Evolutionary conservation across 2,797 vertebrate species (phyloP), one percentile per base, ranked within the genome.

Genomic region (Chaenodraco wilsoni): DNA sequence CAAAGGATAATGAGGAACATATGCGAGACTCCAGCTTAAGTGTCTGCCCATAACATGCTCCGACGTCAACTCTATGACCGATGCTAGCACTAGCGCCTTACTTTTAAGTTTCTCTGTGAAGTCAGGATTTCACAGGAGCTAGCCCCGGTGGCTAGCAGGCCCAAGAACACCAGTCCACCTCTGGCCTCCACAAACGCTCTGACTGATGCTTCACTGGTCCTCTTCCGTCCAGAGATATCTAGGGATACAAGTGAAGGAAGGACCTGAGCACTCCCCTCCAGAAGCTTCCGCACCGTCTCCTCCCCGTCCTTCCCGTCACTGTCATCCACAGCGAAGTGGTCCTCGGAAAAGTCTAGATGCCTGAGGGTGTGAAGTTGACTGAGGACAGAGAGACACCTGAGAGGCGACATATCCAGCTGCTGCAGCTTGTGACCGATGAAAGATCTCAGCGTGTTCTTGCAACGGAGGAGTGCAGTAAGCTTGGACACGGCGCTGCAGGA

Each of bases 291-390:
- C 63, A 96, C 95, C 74, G 94, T 71, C 50, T 88, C 82, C 12
- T 91, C 90, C 9, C 72, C 82, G 9, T 90, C 89, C 21, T 41
- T 79, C 15, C 85, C 79, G 0, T 85, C 84, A 8, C 68, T 95
- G 83, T 95, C 95, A 3, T 95, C 96, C 3, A 91, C 94, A 0
- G 75, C 46, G 48, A 97, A 95, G 80, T 95, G 97, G 87, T 98
- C 95, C 51, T 97, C 96, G 0, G 98, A 99, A 86, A 99, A 95
- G 89, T 99, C 98, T 71, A 99, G 92, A 81, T 99, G 97, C 72
- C 95, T 96, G 82, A 99, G 93, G 21, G 71, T 31, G 0, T 81
- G 70, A 59, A 95, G 91, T 41, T 88, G 94, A 69, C 82, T 58
- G 41, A 95, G 93, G 62, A 99, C 95, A 49, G 93, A 95, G 69